Evolutionary conservation across 2,797 vertebrate species (phyloP), one percentile per base, ranked within the genome.

Genomic region (Anas capensis): DNA sequence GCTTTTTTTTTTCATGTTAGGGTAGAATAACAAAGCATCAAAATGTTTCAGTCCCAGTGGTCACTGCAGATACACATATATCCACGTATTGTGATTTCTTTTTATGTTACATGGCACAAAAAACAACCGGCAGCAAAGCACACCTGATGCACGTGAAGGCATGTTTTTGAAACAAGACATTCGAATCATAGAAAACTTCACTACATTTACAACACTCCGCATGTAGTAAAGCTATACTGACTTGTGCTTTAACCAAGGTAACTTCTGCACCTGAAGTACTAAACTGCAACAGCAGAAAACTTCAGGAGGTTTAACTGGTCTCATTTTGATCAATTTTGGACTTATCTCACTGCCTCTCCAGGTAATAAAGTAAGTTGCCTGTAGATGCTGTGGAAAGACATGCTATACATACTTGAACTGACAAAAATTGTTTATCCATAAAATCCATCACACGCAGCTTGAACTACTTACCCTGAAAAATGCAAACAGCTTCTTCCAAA

Each of bases 321-420:
- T 53, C 24, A 33, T 78, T 79, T 61, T 42, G 21, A 86, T 86
- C 24, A 65, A 31, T 85, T 83, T 61, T 61, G n/a, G 46, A 54
- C n/a, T 79, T 42, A 58, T 56, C 66, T 62, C n/a, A 31, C 24
- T 69, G 62, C 29, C 46, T 75, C 8, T 79, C 14, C 54, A 90
- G 53, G 85, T 78, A 84, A 88, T 82, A 69, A 94, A 86, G 51
- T 38, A 80, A 91, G 51, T 69, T 92, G 69, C 71, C 65, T 91
- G 53, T 53, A 87, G 81, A 92, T 71, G 85, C 79, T 78, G 58
- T 76, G 86, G 84, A 73, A 94, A 94, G 72, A 73, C 56, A 76
- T 8, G 14, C 54, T 56, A 62, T 60, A 49, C 58, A 33, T 75
- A 77, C 64, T 73, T 51, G 31, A 69, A 68, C 40, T 81, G 72